Evolutionary conservation across 2,888 invertebrate genomes (phyloP), one percentile per base, ranked within the genome.

Genomic region (Anticlea derivata): DNA sequence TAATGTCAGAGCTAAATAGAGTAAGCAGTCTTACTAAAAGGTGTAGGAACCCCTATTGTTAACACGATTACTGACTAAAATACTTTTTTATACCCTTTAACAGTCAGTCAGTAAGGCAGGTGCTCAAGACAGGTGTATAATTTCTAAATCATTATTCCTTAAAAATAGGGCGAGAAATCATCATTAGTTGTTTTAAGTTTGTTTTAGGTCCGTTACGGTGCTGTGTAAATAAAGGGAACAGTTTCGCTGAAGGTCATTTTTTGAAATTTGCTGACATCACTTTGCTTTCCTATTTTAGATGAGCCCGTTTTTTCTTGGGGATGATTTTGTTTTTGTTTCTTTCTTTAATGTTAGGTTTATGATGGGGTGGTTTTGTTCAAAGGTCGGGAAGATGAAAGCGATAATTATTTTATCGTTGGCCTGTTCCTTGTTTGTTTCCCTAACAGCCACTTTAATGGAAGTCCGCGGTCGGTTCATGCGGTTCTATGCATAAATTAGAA

Each of bases 371-470:
- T 53, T 60, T 54, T 52, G 51, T 57, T 57, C 50, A 55, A 56
- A 58, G 44, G 58, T 60, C 60, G 60, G 75, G 60, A 56, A 80
- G 84, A 83, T 89, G 80, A 86, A 89, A 81, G 85, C 80, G 86
- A 83, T 88, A 86, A 90, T 90, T 89, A 87, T 88, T 89, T 86
- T 86, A 89, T 86, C 80, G 83, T 75, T 67, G 66, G 72, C 78
- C 78, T 80, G 84, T 80, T 80, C 70, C 86, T 86, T 89, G 87
- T 89, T 90, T 89, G 90, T 89, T 90, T 89, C 82, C 87, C 80
- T 89, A 89, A 90, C 88, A 84, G 87, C 82, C 77, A 80, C 81
- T 86, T 83, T 87, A 86, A 86, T 87, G 80, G 83, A 80, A 78
- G 78, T 75, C 70, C 68, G 71, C 68, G 75, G 76, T 71, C 65